These are phyloP conservation scores for Saguinus imperator DNA, from an alignment of 2,113 vertebrate species.

Conservation along the genomic window DNA sequence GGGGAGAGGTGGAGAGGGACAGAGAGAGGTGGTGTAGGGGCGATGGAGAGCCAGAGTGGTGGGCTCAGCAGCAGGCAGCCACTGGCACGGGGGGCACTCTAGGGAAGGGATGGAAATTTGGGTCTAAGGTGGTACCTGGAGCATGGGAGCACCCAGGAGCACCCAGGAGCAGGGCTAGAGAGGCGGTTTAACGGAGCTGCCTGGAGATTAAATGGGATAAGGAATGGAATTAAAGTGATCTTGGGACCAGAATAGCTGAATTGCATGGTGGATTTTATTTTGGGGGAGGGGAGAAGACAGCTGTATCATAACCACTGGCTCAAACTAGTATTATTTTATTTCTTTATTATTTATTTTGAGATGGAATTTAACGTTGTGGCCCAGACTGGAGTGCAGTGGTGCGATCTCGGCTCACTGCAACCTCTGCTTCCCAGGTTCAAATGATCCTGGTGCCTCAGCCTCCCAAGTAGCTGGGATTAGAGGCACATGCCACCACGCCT, in stretches of 20 bases:
- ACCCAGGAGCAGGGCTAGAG: not conserved
- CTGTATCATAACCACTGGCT: not conserved
- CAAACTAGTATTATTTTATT: not conserved
- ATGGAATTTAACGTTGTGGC: too few relatives aligned
- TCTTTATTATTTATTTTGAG: too few relatives aligned
- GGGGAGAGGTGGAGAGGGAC: not conserved
- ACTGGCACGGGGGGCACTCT: not conserved
- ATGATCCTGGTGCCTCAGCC: too few relatives aligned
- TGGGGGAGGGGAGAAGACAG: too few relatives aligned
- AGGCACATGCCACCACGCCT: too few relatives aligned
- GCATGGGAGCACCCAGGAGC: not conserved
- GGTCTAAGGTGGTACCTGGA: not conserved
- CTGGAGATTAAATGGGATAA: too few relatives aligned
- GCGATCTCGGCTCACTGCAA: too few relatives aligned
- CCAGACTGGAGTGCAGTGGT: too few relatives aligned
- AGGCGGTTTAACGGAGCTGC: not conserved
- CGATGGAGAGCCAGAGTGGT: not conserved
- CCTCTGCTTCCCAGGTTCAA: too few relatives aligned
- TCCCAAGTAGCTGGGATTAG: too few relatives aligned
- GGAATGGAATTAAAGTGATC: not conserved
- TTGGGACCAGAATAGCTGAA: not conserved
- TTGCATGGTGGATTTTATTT: not conserved
- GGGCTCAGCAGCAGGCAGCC: not conserved
- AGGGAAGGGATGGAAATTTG: not conserved
- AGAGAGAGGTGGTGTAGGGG: not conserved